phyloP scores from a whole-genome alignment of 2,797 vertebrate genomes.

The Eidolon dupreanum region DNA sequence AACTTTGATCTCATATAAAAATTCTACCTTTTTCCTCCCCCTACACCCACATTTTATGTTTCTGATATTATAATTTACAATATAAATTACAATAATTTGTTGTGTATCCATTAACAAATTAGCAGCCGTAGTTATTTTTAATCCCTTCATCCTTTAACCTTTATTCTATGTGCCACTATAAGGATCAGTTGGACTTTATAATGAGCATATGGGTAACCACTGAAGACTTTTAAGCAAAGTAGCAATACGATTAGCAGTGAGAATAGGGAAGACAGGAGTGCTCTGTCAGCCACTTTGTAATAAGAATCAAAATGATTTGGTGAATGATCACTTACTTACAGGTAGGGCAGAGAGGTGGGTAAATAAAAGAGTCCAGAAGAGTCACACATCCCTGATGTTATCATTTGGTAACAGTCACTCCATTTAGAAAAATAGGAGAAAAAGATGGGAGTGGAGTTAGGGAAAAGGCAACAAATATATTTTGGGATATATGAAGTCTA shows the following conservation, averaged over 20 bases:
- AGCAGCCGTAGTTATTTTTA: no score
- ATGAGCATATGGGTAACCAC: not conserved
- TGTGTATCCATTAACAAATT: no score
- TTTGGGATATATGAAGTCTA: not conserved
- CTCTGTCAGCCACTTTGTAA: not conserved
- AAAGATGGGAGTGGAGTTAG: rapidly evolving
- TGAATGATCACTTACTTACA: not conserved
- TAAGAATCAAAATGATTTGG: not conserved
- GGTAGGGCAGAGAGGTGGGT: not conserved
- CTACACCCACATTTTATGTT: no score
- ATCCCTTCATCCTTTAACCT: not conserved
- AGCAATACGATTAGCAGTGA: not conserved
- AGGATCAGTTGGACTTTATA: not conserved
- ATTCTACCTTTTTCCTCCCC: no score
- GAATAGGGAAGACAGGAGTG: rapidly evolving
- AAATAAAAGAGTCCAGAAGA: not conserved
- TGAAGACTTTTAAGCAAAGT: not conserved
- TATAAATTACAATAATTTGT: no score
- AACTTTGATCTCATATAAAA: no score
- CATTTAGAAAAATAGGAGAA: not conserved
- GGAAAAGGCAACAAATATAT: not conserved
- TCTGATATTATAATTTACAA: no score
- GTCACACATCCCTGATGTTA: not conserved
- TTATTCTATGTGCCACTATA: no score
- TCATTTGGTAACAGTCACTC: not conserved